Base-by-base conservation (phyloP, 1,140 invertebrate species). In the Lineus longissimus region DNA sequence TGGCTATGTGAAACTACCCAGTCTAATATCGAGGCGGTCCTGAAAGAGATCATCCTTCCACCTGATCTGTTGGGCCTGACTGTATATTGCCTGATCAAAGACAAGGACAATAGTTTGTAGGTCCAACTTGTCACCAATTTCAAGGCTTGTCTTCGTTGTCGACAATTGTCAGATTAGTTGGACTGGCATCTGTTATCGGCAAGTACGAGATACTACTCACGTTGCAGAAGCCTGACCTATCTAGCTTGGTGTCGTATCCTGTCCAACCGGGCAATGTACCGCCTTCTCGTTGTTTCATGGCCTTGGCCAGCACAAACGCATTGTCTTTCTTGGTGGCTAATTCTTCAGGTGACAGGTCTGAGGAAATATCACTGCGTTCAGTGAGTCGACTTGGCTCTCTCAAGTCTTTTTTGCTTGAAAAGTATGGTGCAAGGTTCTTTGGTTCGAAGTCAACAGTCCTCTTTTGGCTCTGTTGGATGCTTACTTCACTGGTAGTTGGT, bases 1-100 rank as follows among this genome's bases (percentile, higher is more conserved):
- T 55, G 2, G 60, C 61, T 19, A 57, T 67, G 51, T 74, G 69
- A 63, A 71, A 72, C 7, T 62, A 7, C 71, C 69, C n/a, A 73
- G 25, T 51, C 62, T 61, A 22, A 74, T 41, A 13, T 68, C 36
- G 19, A 71, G 17, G 47, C 25, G 19, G 30, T 51, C 41, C 27
- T 43, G 30, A 40, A 54, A 63, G 17, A 36, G 33, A n/a, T 55
- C 29, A 60, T 61, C 13, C 23, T 67, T 59, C 59, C 59, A 67
- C 0, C 45, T 7, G 25, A 67, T 60, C 22, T 67, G 61, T 15
- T 55, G 15, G 13, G 70, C 65, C 47, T 67, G 69, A 9, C 58
- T 55, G 43, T 61, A 65, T 17, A 69, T 54, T 13, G 61, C 65
- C 59, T 64, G 60, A 55, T 69, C 64, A 59, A 66, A 58, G 2